Percentiles rank a stretch among this genome's conserved stretches.
Evolutionary conservation across 2,888 invertebrate genomes (phyloP).

Genomic region (Himalopsyche tibetana): DNA sequence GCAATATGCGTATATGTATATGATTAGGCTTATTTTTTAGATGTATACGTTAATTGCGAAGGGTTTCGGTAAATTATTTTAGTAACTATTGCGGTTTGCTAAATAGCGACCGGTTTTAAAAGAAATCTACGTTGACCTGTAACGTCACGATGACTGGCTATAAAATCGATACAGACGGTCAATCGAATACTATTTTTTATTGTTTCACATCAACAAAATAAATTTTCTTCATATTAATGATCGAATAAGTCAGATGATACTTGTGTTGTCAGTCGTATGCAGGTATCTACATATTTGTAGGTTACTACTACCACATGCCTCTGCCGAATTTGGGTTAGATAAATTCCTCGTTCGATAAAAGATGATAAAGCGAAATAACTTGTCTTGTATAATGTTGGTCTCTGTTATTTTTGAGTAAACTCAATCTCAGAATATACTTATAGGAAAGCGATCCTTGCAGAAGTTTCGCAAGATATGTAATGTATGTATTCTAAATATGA

Average conservation of each 20-base stretch:
- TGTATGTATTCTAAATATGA: too few species aligned
- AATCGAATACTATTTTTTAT: neutral
- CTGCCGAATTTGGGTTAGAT: constrained; percentile 25
- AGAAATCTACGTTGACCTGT: constrained; percentile 1
- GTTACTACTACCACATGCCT: constrained; percentile 4
- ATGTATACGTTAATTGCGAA: neutral
- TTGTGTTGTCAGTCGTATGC: neutral
- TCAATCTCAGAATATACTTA: too few species aligned
- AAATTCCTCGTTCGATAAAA: neutral
- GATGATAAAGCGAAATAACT: constrained; percentile 2
- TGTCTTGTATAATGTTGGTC: neutral
- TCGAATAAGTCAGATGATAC: neutral
- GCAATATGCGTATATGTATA: too few species aligned
- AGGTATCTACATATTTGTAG: neutral
- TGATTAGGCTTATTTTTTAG: too few species aligned
- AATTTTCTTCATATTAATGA: neutral
- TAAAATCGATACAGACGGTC: neutral
- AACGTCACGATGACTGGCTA: neutral
- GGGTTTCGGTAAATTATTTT: neutral
- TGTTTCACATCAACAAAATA: constrained; percentile 1
- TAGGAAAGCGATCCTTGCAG: too few species aligned
- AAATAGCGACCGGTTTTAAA: constrained; percentile 12
- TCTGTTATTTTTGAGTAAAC: neutral
- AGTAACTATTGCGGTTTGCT: constrained; percentile 3
- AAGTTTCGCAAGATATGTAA: too few species aligned